A percentile compares a stretch with the other conserved stretches of the same genome.
Conservation (phyloP, 1,140 invertebrate species). For the Coboldia fuscipes region DNA sequence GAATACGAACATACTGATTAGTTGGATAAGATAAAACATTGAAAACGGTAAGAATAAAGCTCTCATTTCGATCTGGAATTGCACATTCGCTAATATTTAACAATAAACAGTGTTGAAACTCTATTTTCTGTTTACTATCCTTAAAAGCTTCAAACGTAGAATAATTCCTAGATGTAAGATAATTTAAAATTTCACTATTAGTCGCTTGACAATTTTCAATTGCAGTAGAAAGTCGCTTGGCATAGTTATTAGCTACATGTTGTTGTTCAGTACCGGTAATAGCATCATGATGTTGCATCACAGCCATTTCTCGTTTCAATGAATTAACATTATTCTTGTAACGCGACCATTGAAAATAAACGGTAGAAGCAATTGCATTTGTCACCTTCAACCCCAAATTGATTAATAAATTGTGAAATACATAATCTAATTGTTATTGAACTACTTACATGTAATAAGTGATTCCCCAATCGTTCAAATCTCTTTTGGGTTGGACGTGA, state of each 20-base stretch:
- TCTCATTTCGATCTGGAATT: slow-evolving; percentile 34
- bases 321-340: no score
- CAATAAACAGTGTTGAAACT: slow-evolving; percentile 33
- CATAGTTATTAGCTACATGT: slow-evolving; percentile 75
- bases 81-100: slow-evolving; percentile 41
- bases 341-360: no score
- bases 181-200: no score
- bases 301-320: slow-evolving; percentile 39
- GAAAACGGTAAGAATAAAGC: slow-evolving; percentile 49
- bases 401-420: no score
- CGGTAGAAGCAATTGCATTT: no score
- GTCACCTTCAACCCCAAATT: no score
- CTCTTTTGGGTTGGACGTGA: slow-evolving; percentile 69
- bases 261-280: slow-evolving; percentile 83
- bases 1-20: slow-evolving; percentile 42
- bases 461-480: slow-evolving; percentile 56
- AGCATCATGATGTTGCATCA: slow-evolving; percentile 85
- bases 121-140: no score
- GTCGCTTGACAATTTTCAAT: slow-evolving; percentile 9
- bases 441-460: slow-evolving; percentile 50
- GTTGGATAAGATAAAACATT: slow-evolving; percentile 56
- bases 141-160: no score
- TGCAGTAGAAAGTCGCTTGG: slow-evolving; percentile 29
- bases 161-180: no score
- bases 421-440: slow-evolving; percentile 33